A percentile compares a stretch with the other conserved stretches of the same genome.
phyloP scores from a whole-genome alignment of 2,797 vertebrate genomes.

The Leptatherina wallacei region DNA sequence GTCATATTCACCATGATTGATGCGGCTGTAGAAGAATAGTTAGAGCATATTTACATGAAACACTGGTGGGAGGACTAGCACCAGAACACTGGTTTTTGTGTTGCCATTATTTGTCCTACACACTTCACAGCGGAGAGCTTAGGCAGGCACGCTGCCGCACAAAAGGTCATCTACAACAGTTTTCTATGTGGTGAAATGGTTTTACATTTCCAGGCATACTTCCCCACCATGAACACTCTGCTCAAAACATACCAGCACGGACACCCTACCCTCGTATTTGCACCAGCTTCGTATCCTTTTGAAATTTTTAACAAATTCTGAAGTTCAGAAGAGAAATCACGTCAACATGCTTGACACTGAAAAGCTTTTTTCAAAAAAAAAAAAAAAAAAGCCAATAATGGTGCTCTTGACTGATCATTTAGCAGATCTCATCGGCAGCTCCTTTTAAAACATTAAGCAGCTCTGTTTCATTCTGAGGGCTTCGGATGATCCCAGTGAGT shows the following conservation, averaged over 20 bases:
- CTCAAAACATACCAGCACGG: conserved; percentile 50
- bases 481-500: conserved; percentile 69
- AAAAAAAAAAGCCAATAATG: conserved; percentile 37
- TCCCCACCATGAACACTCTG: conserved; percentile 36
- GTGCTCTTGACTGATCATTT: conserved; percentile 63
- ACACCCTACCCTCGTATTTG: conserved; percentile 45
- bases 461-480: conserved; percentile 62
- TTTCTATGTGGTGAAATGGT: conserved; percentile 53
- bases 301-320: conserved; percentile 54
- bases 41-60: conserved; percentile 82
- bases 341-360: conserved; percentile 56
- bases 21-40: conserved; percentile 78
- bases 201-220: conserved; percentile 62
- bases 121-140: conserved; percentile 26
- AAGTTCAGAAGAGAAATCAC: conserved; percentile 54
- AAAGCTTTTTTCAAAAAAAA: conserved; percentile 34
- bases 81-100: conserved; percentile 38
- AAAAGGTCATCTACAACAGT: conserved; percentile 38
- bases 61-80: conserved; percentile 60
- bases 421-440: conserved; percentile 55
- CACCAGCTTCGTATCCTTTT: conserved; percentile 42
- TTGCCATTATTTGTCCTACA: conserved; percentile 64
- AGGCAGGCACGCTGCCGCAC: conserved; percentile 48
- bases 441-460: conserved; percentile 61
- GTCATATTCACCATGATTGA: conserved; percentile 84